Conservation (phyloP, 1,140 invertebrate genomes). For the Drosophila saltans region DNA sequence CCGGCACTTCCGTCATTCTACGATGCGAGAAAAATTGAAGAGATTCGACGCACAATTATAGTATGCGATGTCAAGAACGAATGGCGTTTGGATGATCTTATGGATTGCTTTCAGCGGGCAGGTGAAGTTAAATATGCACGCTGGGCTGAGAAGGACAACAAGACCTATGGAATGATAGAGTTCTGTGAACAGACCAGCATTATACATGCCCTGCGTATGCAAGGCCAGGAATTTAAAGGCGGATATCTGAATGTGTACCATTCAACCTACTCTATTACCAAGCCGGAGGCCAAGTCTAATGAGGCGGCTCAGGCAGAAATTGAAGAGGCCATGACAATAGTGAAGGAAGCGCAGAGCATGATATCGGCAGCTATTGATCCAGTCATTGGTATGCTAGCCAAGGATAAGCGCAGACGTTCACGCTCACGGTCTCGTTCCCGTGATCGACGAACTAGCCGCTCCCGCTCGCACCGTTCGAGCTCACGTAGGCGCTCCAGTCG, state of each 20-base stretch:
- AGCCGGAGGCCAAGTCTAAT: conserved; percentile 97
- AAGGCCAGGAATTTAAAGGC: conserved; percentile 90
- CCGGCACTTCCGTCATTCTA: conserved; percentile 95
- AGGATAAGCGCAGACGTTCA: conserved; percentile 89
- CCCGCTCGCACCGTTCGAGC: conserved; percentile 86
- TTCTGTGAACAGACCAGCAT: conserved; percentile 96
- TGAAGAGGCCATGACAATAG: conserved; percentile 97
- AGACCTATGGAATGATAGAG: conserved; percentile 94
- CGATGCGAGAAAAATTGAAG: conserved; percentile 96
- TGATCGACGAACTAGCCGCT: conserved; percentile 86
- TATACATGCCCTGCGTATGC: conserved; percentile 93
- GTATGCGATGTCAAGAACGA: conserved; percentile 90
- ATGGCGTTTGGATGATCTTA: conserved; percentile 89
- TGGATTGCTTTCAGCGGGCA: conserved; percentile 93
- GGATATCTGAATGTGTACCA: conserved; percentile 90
- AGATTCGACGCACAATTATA: conserved; percentile 95
- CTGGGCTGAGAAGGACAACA: conserved; percentile 93
- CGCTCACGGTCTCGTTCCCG: conserved; percentile 85
- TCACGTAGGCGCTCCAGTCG: conserved; percentile 84
- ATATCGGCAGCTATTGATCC: conserved; percentile 97
- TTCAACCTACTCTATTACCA: conserved; percentile 94
- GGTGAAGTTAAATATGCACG: conserved; percentile 98
- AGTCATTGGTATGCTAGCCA: conserved; percentile 92
- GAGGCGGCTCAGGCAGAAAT: conserved; percentile 97
- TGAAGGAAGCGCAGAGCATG: conserved; percentile 96